Percentiles rank a stretch among this genome's conserved stretches.
These are phyloP conservation scores for Dicentrarchus labrax DNA, from an alignment of 2,113 vertebrate species.

Conservation along the genomic window DNA sequence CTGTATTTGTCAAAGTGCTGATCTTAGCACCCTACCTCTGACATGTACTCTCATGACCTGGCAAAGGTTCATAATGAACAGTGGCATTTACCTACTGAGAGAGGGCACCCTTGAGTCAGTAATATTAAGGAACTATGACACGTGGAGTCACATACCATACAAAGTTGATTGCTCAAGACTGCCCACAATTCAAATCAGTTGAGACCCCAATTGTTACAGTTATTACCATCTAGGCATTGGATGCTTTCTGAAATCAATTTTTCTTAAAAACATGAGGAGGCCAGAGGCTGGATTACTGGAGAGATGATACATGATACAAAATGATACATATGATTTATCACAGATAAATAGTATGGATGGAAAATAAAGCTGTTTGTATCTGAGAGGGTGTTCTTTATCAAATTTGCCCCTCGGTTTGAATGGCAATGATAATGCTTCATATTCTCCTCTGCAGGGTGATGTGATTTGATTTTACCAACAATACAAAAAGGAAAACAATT, in stretches of 20 bases:
- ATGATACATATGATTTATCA: constrained; percentile 13
- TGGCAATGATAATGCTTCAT: neutral
- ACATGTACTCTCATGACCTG: neutral
- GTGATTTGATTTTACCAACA: constrained; percentile 43
- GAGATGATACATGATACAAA: constrained; percentile 12
- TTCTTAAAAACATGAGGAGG: neutral
- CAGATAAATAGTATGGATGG: constrained; percentile 4
- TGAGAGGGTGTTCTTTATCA: constrained; percentile 33
- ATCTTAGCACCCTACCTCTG: no score
- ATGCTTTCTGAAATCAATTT: neutral
- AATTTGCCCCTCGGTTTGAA: neutral
- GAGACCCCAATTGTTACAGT: neutral
- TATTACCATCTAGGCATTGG: neutral
- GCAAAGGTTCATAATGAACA: neutral
- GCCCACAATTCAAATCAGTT: neutral
- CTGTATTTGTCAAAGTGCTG: no score
- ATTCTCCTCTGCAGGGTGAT: neutral
- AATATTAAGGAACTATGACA: neutral
- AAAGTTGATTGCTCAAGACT: neutral
- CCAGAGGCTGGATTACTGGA: neutral
- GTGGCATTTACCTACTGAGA: neutral
- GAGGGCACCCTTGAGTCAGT: neutral
- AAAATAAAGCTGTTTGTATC: constrained; percentile 46
- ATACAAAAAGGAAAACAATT: constrained; percentile 33
- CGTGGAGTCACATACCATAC: neutral